Base-by-base conservation (phyloP, 2,888 invertebrate species). In the Pollenia griseotomentosa region DNA sequence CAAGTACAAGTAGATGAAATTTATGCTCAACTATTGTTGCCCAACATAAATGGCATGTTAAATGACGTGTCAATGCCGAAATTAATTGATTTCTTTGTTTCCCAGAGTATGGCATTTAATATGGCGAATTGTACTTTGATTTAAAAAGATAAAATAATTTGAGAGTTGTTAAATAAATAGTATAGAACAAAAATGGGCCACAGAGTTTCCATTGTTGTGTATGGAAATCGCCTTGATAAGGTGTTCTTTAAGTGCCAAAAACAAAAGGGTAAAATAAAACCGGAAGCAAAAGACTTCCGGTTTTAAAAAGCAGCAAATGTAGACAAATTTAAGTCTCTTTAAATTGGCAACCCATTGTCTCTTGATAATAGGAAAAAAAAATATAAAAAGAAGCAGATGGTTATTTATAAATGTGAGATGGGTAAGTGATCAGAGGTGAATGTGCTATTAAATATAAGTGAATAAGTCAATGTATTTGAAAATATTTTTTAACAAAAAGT, bases 21-120 rank as follows among this genome's bases (percentile, higher is more conserved):
- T 14, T 85, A 65, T 55, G 57, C 57, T 2, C 55, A 73, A 23
- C 19, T 65, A 16, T 14, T 88, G 7, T 57, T 89, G 66, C 89
- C 89, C 11, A 16, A 14, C 10, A 0, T 89, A 3, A 90, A 92
- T 66, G 65, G 88, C 0, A 6, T 75, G 33, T 86, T 90, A 46
- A 66, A 79, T 14, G 23, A 12, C 0, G 10, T 85, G 0, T 86
- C 70, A n/a, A 78, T 90, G 87, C 12, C 51, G 2, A 61, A 90
- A 42, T 46, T 91, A 16, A 88, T 85, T 23, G 42, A 79, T 40
- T 66, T 77, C 51, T 65, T 87, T 11, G 68, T 81, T 4, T 23
- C 46, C 2, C 33, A 51, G 44, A 63, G 65, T 8, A 57, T 65
- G 14, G n/a, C 63, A 46, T 74, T 83, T 12, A 73, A 75, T 63